Percentiles rank a stretch among this genome's conserved stretches.
phyloP scores from a whole-genome alignment of 2,797 vertebrate species.

The Garrulus glandarius region DNA sequence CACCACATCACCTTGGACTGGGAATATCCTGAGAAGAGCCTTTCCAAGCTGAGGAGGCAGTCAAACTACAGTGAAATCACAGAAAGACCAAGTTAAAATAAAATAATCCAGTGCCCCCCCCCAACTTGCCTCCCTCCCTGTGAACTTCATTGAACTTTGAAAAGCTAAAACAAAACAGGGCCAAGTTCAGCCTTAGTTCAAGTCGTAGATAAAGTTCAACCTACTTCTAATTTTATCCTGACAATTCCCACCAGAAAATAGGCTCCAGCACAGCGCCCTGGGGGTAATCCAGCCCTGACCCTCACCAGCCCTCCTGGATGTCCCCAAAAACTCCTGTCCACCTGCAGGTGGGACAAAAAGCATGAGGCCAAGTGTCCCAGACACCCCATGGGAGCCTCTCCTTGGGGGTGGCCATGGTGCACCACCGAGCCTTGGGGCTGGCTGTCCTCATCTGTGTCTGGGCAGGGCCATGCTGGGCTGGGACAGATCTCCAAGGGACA shows the following conservation, averaged over 20 bases:
- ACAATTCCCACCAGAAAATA: not conserved
- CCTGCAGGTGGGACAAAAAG: not conserved
- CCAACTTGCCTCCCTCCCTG: not conserved
- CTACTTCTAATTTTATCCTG: conserved; percentile 1
- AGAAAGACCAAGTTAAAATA: not conserved
- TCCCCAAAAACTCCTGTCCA: not conserved
- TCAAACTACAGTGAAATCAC: not conserved
- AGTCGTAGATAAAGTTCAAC: not conserved
- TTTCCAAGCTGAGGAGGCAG: not conserved
- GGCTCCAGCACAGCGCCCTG: fast-evolving
- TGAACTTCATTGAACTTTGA: conserved; percentile 25
- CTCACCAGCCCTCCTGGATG: not conserved
- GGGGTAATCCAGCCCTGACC: not conserved
- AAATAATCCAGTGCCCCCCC: not conserved
- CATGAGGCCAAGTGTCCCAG: fast-evolving
- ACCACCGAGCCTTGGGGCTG: fast-evolving
- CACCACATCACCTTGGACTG: fast-evolving
- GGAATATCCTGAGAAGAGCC: not conserved
- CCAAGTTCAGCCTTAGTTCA: conserved; percentile 5
- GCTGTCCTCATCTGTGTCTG: fast-evolving
- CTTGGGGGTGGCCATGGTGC: too few relatives aligned
- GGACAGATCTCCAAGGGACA: not conserved
- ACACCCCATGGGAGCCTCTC: not conserved
- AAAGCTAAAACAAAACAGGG: not conserved
- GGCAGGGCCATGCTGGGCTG: not conserved